Evolutionary conservation across 2,888 invertebrate species (phyloP), one percentile per base, ranked within the genome.

Genomic region (Leptura quadrifasciata): DNA sequence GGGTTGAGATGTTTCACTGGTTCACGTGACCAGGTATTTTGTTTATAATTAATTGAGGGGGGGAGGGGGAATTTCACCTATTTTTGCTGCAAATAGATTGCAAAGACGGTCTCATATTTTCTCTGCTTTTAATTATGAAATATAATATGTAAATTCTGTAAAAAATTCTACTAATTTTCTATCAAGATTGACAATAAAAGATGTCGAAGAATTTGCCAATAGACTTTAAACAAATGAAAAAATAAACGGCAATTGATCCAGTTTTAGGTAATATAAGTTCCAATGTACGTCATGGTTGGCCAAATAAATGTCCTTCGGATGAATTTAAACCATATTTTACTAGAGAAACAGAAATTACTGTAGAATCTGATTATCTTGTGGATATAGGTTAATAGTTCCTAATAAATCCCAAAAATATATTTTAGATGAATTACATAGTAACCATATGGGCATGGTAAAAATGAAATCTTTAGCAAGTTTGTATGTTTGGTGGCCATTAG

Each of bases 71-170:
- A n/a, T n/a, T n/a, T n/a, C n/a, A n/a, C n/a, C n/a, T n/a, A n/a
- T n/a, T n/a, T 47, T 61, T 21, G 67, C 71, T 4, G 77, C 77
- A 10, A 73, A 75, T 54, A 31, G 75, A 54, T 55, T 79, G 20
- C 75, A 75, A 70, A 12, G 77, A 54, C 77, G 72, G 75, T 71
- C 75, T 12, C 63, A 67, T 31, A 65, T 72, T 58, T 75, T 79
- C 39, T 61, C 60, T 17, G 60, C 70, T 1, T 79, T 70, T 61
- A 18, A 74, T 47, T 77, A 61, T 67, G 75, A 76, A 15, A 74
- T 79, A 52, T 47, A 54, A 54, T 77, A 75, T 61, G 71, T 77
- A 18, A 47, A 55, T 6, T 54, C 64, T 9, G 20, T 10, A 17
- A 55, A 72, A 1, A 72, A 71, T 21, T 24, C 9, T 18, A 39